A percentile compares a stretch with the other conserved stretches of the same genome.
Conservation (phyloP, 2,888 invertebrate genomes). For the Melieria picta region DNA sequence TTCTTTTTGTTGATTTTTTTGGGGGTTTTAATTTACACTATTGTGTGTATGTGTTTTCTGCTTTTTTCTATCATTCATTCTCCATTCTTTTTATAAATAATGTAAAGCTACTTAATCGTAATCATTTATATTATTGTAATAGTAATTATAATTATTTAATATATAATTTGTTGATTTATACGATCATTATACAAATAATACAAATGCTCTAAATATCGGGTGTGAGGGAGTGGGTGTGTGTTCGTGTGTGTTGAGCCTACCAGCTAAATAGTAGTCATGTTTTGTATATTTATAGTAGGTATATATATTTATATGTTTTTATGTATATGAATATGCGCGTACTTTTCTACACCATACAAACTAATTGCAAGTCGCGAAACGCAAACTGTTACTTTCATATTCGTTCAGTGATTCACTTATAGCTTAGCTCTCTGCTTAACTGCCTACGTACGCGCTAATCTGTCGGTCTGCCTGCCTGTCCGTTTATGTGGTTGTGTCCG, state of each 20-base stretch:
- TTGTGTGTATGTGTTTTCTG: conserved; percentile 37
- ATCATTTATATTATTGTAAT: conserved; percentile 37
- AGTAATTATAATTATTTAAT: conserved; percentile 45
- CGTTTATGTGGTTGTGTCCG: not conserved
- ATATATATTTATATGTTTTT: conserved; percentile 20
- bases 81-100: conserved; percentile 48
- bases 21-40: conserved; percentile 36
- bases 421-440: not conserved
- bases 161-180: conserved; percentile 37
- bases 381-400: too few relatives aligned
- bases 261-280: conserved; percentile 39
- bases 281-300: conserved; percentile 12
- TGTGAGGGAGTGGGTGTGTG: conserved; percentile 25
- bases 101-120: conserved; percentile 49
- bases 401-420: too few relatives aligned
- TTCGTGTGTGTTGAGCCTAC: conserved; percentile 10
- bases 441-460: conserved; percentile 7
- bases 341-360: conserved; percentile 23
- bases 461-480: conserved; percentile 9
- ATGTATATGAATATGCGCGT: conserved; percentile 20
- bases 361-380: conserved; percentile 4
- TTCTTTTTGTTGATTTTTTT: conserved; percentile 37
- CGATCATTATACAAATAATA: conserved; percentile 57
- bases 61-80: conserved; percentile 40
- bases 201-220: conserved; percentile 54